Evolutionary conservation across 2,888 invertebrate species (phyloP), one percentile per base, ranked within the genome.

Genomic region (Eumerus sabulonum): DNA sequence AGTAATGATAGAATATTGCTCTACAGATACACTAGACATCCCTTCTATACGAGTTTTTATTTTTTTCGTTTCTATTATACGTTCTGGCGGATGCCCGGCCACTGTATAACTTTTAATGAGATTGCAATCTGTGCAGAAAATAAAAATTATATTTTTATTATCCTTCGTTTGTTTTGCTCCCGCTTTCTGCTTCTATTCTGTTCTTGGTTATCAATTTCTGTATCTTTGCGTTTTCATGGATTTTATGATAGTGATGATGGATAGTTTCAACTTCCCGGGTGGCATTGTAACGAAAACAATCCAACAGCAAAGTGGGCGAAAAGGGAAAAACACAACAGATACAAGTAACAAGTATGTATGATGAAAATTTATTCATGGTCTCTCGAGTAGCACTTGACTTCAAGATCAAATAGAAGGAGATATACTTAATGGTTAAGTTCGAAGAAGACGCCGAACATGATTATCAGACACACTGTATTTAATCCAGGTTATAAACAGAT

Each of bases 281-380:
- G 66, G 76, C 60, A 66, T 60, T 72, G 54, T 44, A 66, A 54
- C 27, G 7, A 13, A 64, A 56, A 42, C 57, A 45, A 53, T 27
- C 27, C 27, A n/a, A n/a, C n/a, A n/a, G n/a, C n/a, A n/a, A n/a
- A n/a, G n/a, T n/a, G n/a, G n/a, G n/a, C n/a, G n/a, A n/a, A n/a
- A 67, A 54, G 36, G n/a, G 40, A 54, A 19, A 56, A 40, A 40
- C 54, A 40, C 42, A 53, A 71, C 19, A 54, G 53, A 57, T 71
- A 62, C 14, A 63, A 66, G 60, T n/a, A n/a, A n/a, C n/a, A n/a
- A n/a, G n/a, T n/a, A n/a, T n/a, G n/a, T 38, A 66, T 66, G 66
- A 62, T 66, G 72, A 51, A 72, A 76, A 76, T 76, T 72, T 76
- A 72, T 76, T 76, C 76, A 76, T 76, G 72, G 72, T 62, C 63